Evolutionary conservation across 2,797 vertebrate species (phyloP).

Genomic region (Poeciliopsis paucimaculata): DNA sequence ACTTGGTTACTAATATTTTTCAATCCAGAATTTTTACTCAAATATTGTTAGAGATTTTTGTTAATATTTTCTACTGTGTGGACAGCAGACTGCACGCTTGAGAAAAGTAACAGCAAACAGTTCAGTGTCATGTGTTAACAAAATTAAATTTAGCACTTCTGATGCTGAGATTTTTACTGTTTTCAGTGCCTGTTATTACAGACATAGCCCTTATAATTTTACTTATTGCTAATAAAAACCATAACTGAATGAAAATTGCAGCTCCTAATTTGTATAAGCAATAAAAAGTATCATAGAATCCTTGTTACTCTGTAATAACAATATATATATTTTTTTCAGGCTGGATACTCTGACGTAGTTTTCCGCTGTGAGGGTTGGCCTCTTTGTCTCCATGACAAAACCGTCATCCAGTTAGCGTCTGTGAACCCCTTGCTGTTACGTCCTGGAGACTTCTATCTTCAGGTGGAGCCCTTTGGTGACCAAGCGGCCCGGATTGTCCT

Average conservation of each 20-base stretch:
- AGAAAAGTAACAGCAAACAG: not conserved
- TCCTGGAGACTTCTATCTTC: constrained; percentile 94
- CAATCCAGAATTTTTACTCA: not conserved
- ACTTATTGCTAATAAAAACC: no score
- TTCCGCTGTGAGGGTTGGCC: constrained; percentile 96
- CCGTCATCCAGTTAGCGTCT: constrained; percentile 89
- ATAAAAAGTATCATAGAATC: not conserved
- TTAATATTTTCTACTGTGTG: not conserved
- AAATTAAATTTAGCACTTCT: not conserved
- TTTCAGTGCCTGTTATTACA: not conserved
- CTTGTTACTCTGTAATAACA: not conserved
- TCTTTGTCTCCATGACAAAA: constrained; percentile 88
- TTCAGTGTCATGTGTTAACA: not conserved
- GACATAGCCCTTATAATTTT: no score
- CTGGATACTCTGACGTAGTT: constrained; percentile 87
- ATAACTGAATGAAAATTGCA: no score
- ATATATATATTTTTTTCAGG: constrained; percentile 69
- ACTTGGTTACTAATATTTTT: not conserved
- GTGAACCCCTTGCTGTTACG: constrained; percentile 91
- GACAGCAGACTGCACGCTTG: not conserved
- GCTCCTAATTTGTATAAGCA: no score
- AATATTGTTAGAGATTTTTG: not conserved
- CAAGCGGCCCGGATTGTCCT: constrained; percentile 87
- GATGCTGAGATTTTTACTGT: not conserved
- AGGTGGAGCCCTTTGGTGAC: constrained; percentile 87